Conservation (phyloP, 2,113 vertebrate genomes). For the Terrapene triunguis region DNA sequence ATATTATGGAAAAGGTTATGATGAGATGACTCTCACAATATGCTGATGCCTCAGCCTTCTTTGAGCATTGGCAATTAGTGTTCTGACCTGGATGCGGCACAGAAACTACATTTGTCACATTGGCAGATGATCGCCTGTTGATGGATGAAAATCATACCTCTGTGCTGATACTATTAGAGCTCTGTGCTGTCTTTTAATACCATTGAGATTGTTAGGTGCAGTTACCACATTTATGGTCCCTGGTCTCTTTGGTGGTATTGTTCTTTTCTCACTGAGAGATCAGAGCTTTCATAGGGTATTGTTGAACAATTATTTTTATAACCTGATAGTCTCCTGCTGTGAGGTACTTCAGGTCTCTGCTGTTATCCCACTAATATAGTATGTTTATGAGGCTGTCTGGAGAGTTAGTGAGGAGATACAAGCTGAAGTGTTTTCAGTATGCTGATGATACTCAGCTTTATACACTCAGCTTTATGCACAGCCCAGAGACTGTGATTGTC, state of each 20-base stretch:
- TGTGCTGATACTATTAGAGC: neutral
- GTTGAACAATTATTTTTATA: neutral
- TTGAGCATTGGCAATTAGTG: neutral
- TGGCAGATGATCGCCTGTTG: neutral
- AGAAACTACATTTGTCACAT: neutral
- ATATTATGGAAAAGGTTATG: neutral
- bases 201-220: neutral
- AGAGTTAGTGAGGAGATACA: neutral
- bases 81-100: neutral
- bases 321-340: neutral
- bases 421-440: neutral
- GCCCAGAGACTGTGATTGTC: neutral
- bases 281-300: neutral
- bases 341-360: neutral
- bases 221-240: neutral
- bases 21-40: neutral
- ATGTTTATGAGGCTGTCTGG: neutral
- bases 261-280: neutral
- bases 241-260: neutral
- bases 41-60: neutral
- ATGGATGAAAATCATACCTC: neutral
- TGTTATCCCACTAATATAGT: neutral
- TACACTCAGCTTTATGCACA: neutral
- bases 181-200: neutral
- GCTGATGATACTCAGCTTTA: neutral